Evolutionary conservation across 1,140 invertebrate genomes (phyloP), one percentile per base, ranked within the genome.

Genomic region (Matsumurasca onukii): DNA sequence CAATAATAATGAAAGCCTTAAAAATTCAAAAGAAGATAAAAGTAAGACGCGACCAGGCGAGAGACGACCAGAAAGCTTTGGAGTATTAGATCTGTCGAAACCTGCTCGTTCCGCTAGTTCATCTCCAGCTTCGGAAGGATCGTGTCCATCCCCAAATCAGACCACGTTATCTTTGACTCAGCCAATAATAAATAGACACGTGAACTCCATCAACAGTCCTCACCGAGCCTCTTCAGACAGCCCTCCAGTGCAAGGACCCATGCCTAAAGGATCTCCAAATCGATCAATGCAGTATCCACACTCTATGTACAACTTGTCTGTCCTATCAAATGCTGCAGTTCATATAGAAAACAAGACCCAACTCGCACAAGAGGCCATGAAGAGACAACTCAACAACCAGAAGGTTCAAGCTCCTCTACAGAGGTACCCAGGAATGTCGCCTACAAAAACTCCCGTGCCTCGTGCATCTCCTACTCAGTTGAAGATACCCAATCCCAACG

Each of bases 111-210:
- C 75, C 15, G 62, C 71, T 51, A 65, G n/a, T 27, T 65, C 57
- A 51, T 66, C 68, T 3, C 22, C 24, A 17, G 63, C 51, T 31
- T 49, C 34, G 55, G 31, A 67, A 67, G 61, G 65, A 0, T 57
- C 67, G 31, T 52, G 67, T 3, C 68, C 72, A 20, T 52, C 70
- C 1, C 68, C 72, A n/a, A 29, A 34, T 31, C 72, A 73, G 39
- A 73, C 67, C 9, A 76, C 77, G 66, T 51, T 74, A n/a, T 75
- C 74, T 0, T 76, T 78, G 57, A 74, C 76, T 9, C 76, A 78
- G 30, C 75, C 57, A 15, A 62, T 78, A 29, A 74, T 74, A 13
- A 76, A 76, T 39, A 52, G 64, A 48, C 59, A 66, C 30, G n/a
- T 52, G 20, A 22, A 52, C 3, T 25, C 52, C n/a, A 34, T n/a